phyloP scores from a whole-genome alignment of 2,113 vertebrate species.

The Ivindomyrus marchei region DNA sequence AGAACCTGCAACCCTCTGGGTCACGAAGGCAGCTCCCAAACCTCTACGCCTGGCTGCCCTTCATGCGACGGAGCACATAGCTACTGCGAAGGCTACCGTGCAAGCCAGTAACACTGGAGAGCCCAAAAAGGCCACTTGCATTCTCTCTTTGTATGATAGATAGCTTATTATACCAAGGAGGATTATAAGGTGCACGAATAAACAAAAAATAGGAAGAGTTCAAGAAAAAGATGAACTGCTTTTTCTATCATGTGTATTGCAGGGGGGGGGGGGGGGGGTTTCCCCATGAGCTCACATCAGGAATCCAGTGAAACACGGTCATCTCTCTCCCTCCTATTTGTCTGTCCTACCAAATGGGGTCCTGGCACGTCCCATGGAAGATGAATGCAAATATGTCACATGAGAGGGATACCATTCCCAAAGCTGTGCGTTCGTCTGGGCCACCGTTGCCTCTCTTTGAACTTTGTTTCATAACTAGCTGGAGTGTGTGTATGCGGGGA shows the following conservation, averaged over 20 bases:
- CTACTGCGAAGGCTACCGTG: not conserved
- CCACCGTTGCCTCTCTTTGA: not conserved
- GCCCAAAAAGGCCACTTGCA: not conserved
- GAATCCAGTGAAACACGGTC: not conserved
- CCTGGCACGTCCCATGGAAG: not conserved
- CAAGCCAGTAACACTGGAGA: not conserved
- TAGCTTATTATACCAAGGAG: not conserved
- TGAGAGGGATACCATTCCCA: not conserved
- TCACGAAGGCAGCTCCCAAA: not conserved
- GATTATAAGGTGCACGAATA: not conserved
- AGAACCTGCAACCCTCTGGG: not conserved
- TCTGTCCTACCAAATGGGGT: not conserved
- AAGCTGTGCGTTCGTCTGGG: not conserved
- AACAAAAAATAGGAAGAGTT: not conserved
- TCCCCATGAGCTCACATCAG: not conserved
- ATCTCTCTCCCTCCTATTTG: not conserved
- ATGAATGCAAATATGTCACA: not conserved
- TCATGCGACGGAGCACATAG: not conserved
- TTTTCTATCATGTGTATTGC: not conserved
- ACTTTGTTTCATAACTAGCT: not conserved
- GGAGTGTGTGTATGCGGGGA: not conserved
- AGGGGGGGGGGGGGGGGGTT: not conserved
- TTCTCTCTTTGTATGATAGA: not conserved
- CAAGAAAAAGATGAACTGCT: not conserved
- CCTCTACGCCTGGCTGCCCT: not conserved